Evolutionary conservation across 2,113 vertebrate genomes (phyloP), one percentile per base, ranked within the genome.

Genomic region (Chascanopsetta lugubris): DNA sequence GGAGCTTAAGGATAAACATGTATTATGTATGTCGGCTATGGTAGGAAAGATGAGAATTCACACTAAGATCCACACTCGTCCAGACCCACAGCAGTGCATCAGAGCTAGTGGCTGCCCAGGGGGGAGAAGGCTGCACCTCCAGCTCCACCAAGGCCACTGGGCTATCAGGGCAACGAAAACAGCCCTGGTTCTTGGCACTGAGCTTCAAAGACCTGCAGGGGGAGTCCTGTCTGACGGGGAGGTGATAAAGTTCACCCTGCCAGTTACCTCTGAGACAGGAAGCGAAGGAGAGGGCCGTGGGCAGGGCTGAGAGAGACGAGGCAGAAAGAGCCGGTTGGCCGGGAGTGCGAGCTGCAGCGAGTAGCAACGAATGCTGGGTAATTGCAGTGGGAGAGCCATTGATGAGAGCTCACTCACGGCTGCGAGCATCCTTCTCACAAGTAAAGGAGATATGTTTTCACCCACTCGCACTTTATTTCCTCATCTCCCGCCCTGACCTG

Each of bases 161-260:
- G 61, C 72, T 84, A 86, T 81, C 73, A 78, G 81, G 67, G 59
- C 67, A 49, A 74, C 77, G 80, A 65, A 86, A 83, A 84, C 82
- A 74, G 69, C 40, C 75, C 47, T 48, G 13, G 54, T 21, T 48
- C 53, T 80, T 80, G 81, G 82, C 74, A 78, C 6, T 6, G 38
- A 42, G 38, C 38, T 42, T 42, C 20, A 5, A 8, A 59, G 49
- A 65, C 71, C 63, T 83, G 78, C 24, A 58, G 77, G 68, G 72
- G 42, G 50, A 71, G 70, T 67, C 62, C 50, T 69, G 63, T 80
- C 74, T 84, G 82, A 92, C 91, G 79, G 70, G 51, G 74, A 79
- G 72, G 68, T 71, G 88, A 85, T 86, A 85, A 86, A 89, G 72
- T 77, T 74, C 51, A 42, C 17, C 38, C 38, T 79, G 80, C 87